A percentile compares a stretch with the other conserved stretches of the same genome.
These are phyloP conservation scores for Augiades crinisus DNA, from an alignment of 2,888 invertebrate genomes.

Conservation along the genomic window DNA sequence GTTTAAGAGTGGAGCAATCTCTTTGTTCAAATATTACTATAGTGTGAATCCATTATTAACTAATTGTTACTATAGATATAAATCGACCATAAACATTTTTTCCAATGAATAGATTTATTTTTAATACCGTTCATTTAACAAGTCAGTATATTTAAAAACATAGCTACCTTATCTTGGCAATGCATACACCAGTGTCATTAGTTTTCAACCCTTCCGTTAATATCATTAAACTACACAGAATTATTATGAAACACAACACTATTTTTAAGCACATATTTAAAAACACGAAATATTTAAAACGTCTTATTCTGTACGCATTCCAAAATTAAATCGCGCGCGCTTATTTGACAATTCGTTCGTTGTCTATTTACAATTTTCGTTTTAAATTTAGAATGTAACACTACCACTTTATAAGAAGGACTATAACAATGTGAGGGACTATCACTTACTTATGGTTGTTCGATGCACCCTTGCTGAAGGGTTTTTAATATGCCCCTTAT, in stretches of 20 bases:
- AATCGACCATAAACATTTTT: no score
- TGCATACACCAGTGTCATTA: constrained; percentile 36
- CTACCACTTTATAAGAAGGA: constrained; percentile 22
- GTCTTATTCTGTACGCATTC: not conserved
- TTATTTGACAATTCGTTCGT: not conserved
- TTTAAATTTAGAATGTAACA: constrained; percentile 15
- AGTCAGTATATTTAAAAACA: no score
- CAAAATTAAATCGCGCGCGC: not conserved
- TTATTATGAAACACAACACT: constrained; percentile 23
- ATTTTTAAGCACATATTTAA: constrained; percentile 30
- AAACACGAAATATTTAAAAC: not conserved
- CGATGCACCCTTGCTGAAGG: not conserved
- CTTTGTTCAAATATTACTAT: no score
- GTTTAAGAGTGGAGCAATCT: no score
- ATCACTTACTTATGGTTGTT: constrained; percentile 8
- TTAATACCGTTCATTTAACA: no score
- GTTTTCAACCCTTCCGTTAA: constrained; percentile 32
- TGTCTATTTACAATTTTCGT: constrained; percentile 4
- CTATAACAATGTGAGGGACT: constrained; percentile 14
- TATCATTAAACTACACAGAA: constrained; percentile 29
- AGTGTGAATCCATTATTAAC: no score
- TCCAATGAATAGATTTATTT: no score
- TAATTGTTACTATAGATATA: no score
- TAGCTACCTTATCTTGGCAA: constrained; percentile 32
- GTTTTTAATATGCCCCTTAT: constrained; percentile 9